Percentiles rank a stretch among this genome's conserved stretches.
phyloP scores from a whole-genome alignment of 2,888 invertebrate species.

The Trichacis sp. region DNA sequence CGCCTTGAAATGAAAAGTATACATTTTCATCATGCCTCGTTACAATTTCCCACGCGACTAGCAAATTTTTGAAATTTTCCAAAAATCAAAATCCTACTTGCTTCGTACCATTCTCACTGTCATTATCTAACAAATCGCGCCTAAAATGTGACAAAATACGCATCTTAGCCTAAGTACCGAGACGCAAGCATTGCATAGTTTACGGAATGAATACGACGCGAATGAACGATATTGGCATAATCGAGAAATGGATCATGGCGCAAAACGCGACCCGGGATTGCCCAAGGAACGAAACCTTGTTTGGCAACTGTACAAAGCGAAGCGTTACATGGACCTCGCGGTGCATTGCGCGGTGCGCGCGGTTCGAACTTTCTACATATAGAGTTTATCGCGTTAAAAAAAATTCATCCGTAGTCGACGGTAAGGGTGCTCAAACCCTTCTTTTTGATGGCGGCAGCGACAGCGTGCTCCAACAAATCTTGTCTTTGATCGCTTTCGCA shows the following conservation, averaged over 20 bases:
- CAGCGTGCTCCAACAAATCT: slow-evolving; percentile 79
- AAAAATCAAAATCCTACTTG: too few species aligned
- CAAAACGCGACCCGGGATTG: background rate
- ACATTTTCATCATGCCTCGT: too few species aligned
- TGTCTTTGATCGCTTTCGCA: slow-evolving; percentile 60
- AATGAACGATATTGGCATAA: slow-evolving; percentile 2
- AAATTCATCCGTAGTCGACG: slow-evolving; percentile 62
- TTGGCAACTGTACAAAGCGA: slow-evolving; percentile 8
- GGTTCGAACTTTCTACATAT: slow-evolving; percentile 5
- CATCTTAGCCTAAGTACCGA: slow-evolving; percentile 8
- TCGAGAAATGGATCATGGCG: slow-evolving; percentile 6
- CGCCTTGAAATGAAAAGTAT: too few species aligned
- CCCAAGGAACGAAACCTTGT: background rate
- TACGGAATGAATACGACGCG: slow-evolving; percentile 6
- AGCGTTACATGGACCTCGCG: background rate
- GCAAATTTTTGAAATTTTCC: too few species aligned
- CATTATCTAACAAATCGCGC: too few species aligned
- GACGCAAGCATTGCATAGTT: slow-evolving; percentile 12
- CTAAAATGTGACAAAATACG: slow-evolving; percentile 24
- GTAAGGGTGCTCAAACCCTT: slow-evolving; percentile 74
- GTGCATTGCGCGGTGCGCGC: slow-evolving; percentile 13
- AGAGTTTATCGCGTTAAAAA: background rate
- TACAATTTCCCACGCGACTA: too few species aligned
- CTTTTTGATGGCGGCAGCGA: slow-evolving; percentile 80
- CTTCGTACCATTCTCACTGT: too few species aligned